A percentile compares a stretch with the other conserved stretches of the same genome.
phyloP scores from a whole-genome alignment of 2,113 vertebrate species.

The Isurus oxyrinchus region DNA sequence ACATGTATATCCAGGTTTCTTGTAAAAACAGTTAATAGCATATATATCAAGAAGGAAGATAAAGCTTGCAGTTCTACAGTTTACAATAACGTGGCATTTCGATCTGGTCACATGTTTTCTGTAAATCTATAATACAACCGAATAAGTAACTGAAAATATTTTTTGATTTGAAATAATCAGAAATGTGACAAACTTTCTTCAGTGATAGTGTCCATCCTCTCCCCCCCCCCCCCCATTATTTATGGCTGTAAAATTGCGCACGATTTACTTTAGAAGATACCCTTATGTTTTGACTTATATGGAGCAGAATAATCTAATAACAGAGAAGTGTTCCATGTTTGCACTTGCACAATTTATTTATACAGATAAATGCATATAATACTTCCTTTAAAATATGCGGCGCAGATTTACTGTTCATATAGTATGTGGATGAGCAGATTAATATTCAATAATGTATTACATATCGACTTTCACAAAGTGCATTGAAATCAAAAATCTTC shows the following conservation, averaged over 20 bases:
- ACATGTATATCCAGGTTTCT: not conserved
- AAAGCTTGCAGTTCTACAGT: not conserved
- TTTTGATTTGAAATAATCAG: not conserved
- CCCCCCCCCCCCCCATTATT: not conserved
- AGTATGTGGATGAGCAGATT: constrained; percentile 55
- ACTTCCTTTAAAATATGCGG: constrained; percentile 70
- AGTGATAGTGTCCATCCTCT: not conserved
- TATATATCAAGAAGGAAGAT: not conserved
- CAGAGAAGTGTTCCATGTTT: constrained; percentile 91
- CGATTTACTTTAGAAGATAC: not conserved
- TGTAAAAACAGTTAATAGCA: not conserved
- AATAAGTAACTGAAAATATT: not conserved
- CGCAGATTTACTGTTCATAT: constrained; percentile 41
- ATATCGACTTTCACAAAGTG: constrained; percentile 99
- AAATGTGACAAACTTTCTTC: not conserved
- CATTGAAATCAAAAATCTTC: constrained; percentile 88
- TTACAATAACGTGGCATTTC: not conserved
- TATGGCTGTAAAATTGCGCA: not conserved
- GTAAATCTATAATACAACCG: not conserved
- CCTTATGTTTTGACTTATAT: constrained; percentile 44
- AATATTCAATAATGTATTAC: constrained; percentile 94
- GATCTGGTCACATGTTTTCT: not conserved
- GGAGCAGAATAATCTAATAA: constrained; percentile 94
- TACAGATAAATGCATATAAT: constrained; percentile 99
- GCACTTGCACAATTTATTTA: constrained; percentile 82